Percentiles rank a stretch among this genome's conserved stretches.
Evolutionary conservation across 2,113 vertebrate genomes (phyloP).

Genomic region (Scomber japonicus): DNA sequence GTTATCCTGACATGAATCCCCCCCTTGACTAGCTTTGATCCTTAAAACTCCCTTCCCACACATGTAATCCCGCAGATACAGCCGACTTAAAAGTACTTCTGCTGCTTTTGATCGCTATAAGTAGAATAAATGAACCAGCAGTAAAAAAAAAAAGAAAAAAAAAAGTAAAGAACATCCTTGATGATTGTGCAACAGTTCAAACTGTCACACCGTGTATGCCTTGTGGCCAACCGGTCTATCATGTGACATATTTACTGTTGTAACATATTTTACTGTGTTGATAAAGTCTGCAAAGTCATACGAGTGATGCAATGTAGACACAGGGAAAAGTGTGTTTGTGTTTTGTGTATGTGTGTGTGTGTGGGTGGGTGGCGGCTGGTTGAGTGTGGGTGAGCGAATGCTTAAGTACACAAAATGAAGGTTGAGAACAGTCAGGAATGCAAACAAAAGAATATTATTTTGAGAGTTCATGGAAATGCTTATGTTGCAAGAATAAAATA

Average conservation of each 20-base stretch:
- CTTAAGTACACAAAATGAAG: slow-evolving; percentile 46
- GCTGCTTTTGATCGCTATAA: not conserved
- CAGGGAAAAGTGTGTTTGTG: slow-evolving; percentile 37
- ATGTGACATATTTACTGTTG: slow-evolving; percentile 8
- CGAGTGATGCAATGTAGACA: slow-evolving; percentile 58
- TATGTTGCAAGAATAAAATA: slow-evolving; percentile 43
- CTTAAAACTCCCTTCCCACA: not conserved
- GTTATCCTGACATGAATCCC: not conserved
- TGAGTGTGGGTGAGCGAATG: slow-evolving; percentile 24
- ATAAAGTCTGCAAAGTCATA: slow-evolving; percentile 26
- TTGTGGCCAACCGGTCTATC: not conserved
- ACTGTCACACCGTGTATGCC: not conserved
- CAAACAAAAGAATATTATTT: slow-evolving; percentile 50
- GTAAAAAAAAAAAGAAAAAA: slow-evolving; percentile 4
- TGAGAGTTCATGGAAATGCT: slow-evolving; percentile 32
- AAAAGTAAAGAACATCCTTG: not conserved
- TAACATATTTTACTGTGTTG: slow-evolving; percentile 29
- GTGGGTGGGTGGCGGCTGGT: slow-evolving; percentile 23
- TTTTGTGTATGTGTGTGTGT: slow-evolving; percentile 23
- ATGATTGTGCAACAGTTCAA: slow-evolving; percentile 40
- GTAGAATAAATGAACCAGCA: not conserved
- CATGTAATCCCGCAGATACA: not conserved
- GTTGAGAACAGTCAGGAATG: slow-evolving; percentile 16
- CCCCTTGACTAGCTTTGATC: not conserved
- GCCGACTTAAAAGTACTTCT: not conserved